Base-by-base conservation (phyloP, 2,888 invertebrate genomes). In the Pocota personata region DNA sequence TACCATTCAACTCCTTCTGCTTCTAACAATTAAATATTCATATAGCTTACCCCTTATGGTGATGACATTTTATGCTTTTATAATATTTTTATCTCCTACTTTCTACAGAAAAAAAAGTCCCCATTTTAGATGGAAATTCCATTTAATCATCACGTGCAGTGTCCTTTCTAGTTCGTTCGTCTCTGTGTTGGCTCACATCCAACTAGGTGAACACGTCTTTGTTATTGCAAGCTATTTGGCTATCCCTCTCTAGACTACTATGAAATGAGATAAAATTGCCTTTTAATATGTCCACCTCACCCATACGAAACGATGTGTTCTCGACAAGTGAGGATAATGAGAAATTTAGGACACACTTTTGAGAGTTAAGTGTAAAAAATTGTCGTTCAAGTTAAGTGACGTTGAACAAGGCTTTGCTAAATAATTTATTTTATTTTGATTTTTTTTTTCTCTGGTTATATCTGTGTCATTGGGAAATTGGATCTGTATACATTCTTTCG, bases 251-350 rank as follows among this genome's bases (percentile, higher is more conserved):
- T 10, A 32, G 37, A 35, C 50, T 64, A 57, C 16, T n/a, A n/a
- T n/a, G 76, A 55, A 66, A 43, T 12, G 46, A 48, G 46, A 24
- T 32, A 21, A 60, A 55, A 21, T 46, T 40, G 40, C 21, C 37
- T 58, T 48, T 48, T 72, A 80, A 67, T 46, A 35, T 69, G 67
- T 75, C 62, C 58, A 60, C 57, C 48, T 48, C 62, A 66, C 57
- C n/a, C 48, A 30, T 46, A 71, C 52, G 57, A 57, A 60, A 43
- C 16, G 37, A 30, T 66, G 62, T 57, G 62, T 57, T 27, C 64
- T 27, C 58, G 57, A 72, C 40, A 73, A 73, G 82, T 76, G 76
- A 77, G 71, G 64, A 76, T 82, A 82, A 71, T 82, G 76, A 76
- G 43, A 76, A 82, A 82, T 82, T 64, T 64, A 72, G 71, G 64